Percentiles rank a stretch among this genome's conserved stretches.
These are phyloP conservation scores for Drosophila funebris DNA, from an alignment of 1,140 invertebrate species.

Conservation along the genomic window DNA sequence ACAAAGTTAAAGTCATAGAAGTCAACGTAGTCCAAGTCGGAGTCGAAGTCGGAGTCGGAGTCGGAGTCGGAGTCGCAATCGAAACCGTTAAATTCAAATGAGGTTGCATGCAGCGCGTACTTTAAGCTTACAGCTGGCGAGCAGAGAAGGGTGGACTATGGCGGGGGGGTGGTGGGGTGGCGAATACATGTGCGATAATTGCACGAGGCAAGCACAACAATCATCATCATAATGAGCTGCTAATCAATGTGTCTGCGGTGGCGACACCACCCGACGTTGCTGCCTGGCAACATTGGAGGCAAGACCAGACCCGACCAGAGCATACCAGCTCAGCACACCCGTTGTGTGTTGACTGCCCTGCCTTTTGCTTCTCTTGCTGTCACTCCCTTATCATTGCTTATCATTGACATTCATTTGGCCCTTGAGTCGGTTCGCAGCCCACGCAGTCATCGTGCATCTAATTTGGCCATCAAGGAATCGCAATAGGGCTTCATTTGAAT, in stretches of 20 bases:
- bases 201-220: conserved; percentile 1
- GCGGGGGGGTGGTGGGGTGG: neutral
- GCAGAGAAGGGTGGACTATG: too few species aligned
- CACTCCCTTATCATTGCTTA: neutral
- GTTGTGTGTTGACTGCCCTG: too few species aligned
- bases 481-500: conserved; percentile 79
- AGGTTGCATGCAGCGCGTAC: conserved; percentile 3
- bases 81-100: conserved; percentile 50
- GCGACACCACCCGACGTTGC: neutral
- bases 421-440: too few species aligned
- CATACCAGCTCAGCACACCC: neutral
- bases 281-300: conserved; percentile 24
- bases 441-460: conserved; percentile 58
- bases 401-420: neutral
- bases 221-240: conserved; percentile 32
- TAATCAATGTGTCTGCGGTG: conserved; percentile 31
- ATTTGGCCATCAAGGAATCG: conserved; percentile 64
- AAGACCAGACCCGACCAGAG: neutral
- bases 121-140: neutral
- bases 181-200: conserved; percentile 22
- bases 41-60: neutral
- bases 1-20: neutral
- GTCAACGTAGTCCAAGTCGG: neutral
- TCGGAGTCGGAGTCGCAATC: too few species aligned
- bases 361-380: too few species aligned